Conservation (phyloP, 2,888 invertebrate species). For the Tanytarsus gracilentus region DNA sequence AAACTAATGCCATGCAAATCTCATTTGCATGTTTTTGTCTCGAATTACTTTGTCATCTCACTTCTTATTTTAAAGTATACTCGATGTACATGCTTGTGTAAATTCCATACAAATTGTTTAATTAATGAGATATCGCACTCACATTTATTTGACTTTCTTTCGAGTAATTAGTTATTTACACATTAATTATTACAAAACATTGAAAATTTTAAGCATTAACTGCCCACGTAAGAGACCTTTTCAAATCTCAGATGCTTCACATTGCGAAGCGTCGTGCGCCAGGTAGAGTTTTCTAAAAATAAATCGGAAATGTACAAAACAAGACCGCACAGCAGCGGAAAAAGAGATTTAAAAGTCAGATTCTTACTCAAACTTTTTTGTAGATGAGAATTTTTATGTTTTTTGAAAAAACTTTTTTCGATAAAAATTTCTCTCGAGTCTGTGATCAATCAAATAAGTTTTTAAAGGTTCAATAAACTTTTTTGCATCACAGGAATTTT, state of each 20-base stretch:
- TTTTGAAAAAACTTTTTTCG: no score
- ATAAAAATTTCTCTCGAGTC: not conserved
- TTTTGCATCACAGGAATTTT: no score
- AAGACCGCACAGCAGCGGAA: no score
- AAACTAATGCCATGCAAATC: slow-evolving; percentile 2
- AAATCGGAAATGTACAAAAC: not conserved
- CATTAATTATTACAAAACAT: not conserved
- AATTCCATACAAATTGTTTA: no score
- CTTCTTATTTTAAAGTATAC: not conserved
- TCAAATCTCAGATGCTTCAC: not conserved
- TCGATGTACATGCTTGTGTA: no score
- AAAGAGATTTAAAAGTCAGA: no score
- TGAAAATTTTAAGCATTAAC: not conserved
- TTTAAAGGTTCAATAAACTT: slow-evolving; percentile 11
- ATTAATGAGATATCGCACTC: no score
- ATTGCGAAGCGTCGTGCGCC: slow-evolving; percentile 9
- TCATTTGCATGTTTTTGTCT: not conserved
- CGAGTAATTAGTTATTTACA: no score
- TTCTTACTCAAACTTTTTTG: no score
- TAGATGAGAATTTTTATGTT: no score
- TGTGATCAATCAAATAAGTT: not conserved
- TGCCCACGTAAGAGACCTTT: not conserved
- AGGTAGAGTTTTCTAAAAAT: slow-evolving; percentile 19
- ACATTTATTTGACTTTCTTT: no score
- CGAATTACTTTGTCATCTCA: not conserved